Percentiles rank a stretch among this genome's conserved stretches.
phyloP scores from a whole-genome alignment of 2,113 vertebrate genomes.

The Oreotrochilus melanogaster region DNA sequence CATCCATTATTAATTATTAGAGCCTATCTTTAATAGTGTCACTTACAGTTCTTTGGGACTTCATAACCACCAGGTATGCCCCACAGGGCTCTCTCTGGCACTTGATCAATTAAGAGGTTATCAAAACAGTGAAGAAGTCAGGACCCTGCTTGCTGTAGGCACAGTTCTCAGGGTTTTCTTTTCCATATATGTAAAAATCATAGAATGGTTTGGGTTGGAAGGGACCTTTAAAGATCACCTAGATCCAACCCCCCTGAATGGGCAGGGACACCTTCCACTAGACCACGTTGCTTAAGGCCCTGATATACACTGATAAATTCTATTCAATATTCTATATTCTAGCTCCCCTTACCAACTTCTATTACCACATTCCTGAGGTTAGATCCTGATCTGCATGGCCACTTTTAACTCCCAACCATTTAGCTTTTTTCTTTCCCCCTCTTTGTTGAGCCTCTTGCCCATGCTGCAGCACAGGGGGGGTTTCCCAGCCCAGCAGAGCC shows the following conservation, averaged over 20 bases:
- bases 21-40: neutral
- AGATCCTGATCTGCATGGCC: neutral
- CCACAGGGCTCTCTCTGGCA: neutral
- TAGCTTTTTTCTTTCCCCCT: accelerated
- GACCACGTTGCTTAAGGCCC: no score
- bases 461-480: neutral
- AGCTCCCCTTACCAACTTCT: neutral
- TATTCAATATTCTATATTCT: no score
- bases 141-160: neutral
- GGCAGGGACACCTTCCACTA: no score
- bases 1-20: conserved; percentile 57
- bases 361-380: accelerated
- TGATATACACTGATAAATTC: no score
- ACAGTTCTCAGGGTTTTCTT: neutral
- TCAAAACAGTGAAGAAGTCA: neutral
- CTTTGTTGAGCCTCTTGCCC: neutral
- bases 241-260: no score
- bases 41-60: neutral
- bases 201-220: no score
- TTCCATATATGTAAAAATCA: neutral
- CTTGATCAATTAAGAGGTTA: neutral
- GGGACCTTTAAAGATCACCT: no score
- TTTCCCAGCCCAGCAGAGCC: neutral
- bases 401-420: neutral
- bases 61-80: neutral